Evolutionary conservation across 2,113 vertebrate species (phyloP), one percentile per base, ranked within the genome.

Genomic region (Ophthalmolycus amberensis): DNA sequence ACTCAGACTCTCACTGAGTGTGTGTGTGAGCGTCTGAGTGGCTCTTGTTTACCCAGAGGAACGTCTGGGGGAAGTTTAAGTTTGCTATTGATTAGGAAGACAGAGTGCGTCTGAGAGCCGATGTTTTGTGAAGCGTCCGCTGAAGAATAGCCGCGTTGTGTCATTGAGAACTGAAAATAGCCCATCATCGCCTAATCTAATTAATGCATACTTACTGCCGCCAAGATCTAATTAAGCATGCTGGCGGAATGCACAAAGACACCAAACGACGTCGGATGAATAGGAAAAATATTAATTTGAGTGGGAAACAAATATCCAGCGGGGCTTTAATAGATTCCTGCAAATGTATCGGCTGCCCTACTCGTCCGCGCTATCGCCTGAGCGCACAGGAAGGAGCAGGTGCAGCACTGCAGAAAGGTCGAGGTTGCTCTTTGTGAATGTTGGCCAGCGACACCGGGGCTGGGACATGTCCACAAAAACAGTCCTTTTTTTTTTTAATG

Each of bases 81-180:
- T 88, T 89, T 80, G 75, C 80, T 93, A 90, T 91, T 86, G 91
- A 92, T 92, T 75, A 88, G 68, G 52, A 42, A 52, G 85, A 56
- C 80, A 74, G 88, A 89, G 85, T 72, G 89, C 83, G 29, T 88
- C 71, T 84, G 86, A 87, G 83, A 82, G 60, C 66, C 67, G 91
- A 83, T 79, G 85, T 84, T 83, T 83, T 69, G 76, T 12, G 52
- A 87, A 34, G 78, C 78, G 9, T 80, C 65, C 1, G 82, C 65
- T 68, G 79, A 79, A 81, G 85, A 87, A 89, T 76, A 40, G 84
- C 71, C n/a, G 25, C 37, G 79, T 85, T 77, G 74, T 71, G 82
- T 65, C 27, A 32, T 37, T 73, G 82, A 80, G 79, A 66, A 85
- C 84, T 77, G 84, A 91, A 89, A 91, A 90, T 89, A 83, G 82